These are phyloP conservation scores for Gerris lacustris DNA, from an alignment of 2,888 invertebrate species.

Conservation along the genomic window DNA sequence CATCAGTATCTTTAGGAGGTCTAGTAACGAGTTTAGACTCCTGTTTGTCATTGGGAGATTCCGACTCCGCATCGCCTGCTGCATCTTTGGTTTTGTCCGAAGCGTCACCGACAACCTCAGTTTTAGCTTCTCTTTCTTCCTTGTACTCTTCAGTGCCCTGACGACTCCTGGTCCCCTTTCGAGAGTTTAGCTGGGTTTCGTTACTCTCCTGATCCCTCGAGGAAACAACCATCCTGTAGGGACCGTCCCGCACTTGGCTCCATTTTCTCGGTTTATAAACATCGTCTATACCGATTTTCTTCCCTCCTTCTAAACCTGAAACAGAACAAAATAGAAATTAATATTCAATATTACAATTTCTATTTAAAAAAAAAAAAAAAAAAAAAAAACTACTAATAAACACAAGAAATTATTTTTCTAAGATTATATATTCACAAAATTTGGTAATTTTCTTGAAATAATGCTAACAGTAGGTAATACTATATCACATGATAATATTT, in stretches of 20 bases:
- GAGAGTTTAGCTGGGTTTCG: background rate
- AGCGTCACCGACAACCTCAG: background rate
- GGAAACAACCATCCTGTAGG: constrained; percentile 27
- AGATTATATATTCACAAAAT: no score
- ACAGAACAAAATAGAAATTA: constrained; percentile 5
- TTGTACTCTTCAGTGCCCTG: background rate
- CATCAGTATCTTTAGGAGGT: background rate
- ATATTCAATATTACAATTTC: background rate
- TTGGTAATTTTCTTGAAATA: no score
- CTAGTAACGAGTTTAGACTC: background rate
- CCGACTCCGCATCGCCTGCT: background rate
- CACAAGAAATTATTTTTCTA: no score
- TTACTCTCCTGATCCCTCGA: constrained; percentile 18
- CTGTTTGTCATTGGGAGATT: background rate
- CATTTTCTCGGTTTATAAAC: constrained; percentile 23
- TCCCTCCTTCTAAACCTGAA: constrained; percentile 3
- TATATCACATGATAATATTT: no score
- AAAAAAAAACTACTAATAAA: no score
- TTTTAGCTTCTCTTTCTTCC: background rate
- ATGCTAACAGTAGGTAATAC: no score
- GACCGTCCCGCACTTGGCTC: constrained; percentile 24
- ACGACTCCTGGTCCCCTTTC: background rate
- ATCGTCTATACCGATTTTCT: constrained; percentile 15
- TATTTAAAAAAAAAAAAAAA: no score
- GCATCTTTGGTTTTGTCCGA: background rate